A percentile compares a stretch with the other conserved stretches of the same genome.
phyloP scores from a whole-genome alignment of 2,888 invertebrate species.

The Limnephilus rhombicus region DNA sequence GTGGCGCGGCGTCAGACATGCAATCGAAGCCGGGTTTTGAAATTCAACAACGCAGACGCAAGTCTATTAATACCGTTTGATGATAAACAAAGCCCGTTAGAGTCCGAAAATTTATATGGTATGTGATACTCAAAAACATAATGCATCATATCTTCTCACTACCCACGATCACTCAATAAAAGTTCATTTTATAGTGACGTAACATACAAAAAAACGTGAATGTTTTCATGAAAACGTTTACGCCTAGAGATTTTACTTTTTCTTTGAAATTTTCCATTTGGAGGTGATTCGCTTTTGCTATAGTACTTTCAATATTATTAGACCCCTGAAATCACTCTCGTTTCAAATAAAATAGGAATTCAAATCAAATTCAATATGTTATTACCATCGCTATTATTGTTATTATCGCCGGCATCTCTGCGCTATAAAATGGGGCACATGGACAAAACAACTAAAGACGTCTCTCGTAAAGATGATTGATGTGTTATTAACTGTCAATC shows the following conservation, averaged over 20 bases:
- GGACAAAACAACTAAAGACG: conserved; percentile 8
- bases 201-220: too few species aligned
- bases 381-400: neutral
- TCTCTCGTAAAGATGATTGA: neutral
- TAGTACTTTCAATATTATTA: neutral
- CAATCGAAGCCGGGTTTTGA: too few species aligned
- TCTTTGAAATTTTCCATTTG: neutral
- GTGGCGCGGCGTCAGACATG: too few species aligned
- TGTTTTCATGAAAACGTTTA: too few species aligned
- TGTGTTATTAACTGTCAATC: neutral
- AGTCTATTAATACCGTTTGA: too few species aligned
- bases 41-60: too few species aligned
- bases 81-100: too few species aligned
- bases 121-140: too few species aligned
- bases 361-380: neutral
- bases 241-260: neutral
- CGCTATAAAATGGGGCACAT: neutral
- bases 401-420: neutral
- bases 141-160: too few species aligned
- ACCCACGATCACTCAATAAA: too few species aligned
- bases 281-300: neutral
- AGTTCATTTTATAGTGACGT: too few species aligned
- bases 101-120: too few species aligned
- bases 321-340: neutral
- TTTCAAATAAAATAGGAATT: neutral